These are phyloP conservation scores for Crenichthys baileyi DNA, from an alignment of 2,797 vertebrate genomes.

Conservation along the genomic window DNA sequence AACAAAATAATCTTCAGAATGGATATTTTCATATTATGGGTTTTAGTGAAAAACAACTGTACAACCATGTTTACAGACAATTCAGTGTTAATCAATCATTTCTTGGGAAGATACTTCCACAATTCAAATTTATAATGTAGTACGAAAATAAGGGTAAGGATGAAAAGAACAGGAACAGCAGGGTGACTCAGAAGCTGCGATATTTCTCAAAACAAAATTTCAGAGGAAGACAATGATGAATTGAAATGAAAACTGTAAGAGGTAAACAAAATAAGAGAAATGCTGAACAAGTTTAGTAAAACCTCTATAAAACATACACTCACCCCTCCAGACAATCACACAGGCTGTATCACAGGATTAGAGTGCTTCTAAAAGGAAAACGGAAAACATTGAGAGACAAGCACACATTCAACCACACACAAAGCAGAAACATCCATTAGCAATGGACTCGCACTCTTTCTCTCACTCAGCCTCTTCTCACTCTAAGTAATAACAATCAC, in stretches of 20 bases:
- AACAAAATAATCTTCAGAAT: not conserved
- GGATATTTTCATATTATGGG: not conserved
- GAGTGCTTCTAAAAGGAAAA: slow-evolving; percentile 36
- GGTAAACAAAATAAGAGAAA: slow-evolving; percentile 4
- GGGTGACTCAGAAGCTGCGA: not conserved
- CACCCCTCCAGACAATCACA: slow-evolving; percentile 14
- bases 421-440: slow-evolving; percentile 72
- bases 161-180: not conserved
- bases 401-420: slow-evolving; percentile 57
- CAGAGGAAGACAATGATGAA: not conserved
- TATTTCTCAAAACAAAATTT: too few species aligned
- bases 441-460: slow-evolving; percentile 40
- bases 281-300: slow-evolving; percentile 11
- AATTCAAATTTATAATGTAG: not conserved
- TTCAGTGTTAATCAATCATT: not conserved
- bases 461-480: slow-evolving; percentile 18
- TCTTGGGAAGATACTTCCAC: not conserved
- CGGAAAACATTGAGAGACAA: slow-evolving; percentile 46
- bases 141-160: not conserved
- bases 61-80: not conserved
- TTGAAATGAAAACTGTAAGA: not conserved
- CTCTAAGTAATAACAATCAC: slow-evolving; percentile 33
- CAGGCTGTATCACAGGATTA: slow-evolving; percentile 62
- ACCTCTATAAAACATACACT: not conserved
- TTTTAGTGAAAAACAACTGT: not conserved